Evolutionary conservation across 2,113 vertebrate genomes (phyloP).

Genomic region (Gnathonemus echidnorhynchus): DNA sequence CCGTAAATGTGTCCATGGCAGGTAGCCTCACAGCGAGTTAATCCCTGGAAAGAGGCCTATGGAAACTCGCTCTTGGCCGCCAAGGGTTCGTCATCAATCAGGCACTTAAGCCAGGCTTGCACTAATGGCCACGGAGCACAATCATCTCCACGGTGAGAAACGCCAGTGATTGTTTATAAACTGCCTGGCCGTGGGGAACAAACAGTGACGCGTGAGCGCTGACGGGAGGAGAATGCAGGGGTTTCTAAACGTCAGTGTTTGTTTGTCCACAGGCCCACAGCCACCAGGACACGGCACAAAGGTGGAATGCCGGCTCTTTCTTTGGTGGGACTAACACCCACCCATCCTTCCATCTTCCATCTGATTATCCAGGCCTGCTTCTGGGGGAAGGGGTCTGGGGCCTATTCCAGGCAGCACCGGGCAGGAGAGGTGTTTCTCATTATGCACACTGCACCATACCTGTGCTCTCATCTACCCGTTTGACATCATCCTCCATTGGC

Average conservation of each 20-base stretch:
- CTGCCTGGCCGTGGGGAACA: conserved; percentile 63
- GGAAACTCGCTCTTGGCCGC: conserved; percentile 59
- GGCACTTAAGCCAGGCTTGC: conserved; percentile 50
- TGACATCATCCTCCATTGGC: background rate
- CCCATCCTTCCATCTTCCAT: background rate
- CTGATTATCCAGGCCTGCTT: background rate
- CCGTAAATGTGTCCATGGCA: conserved; percentile 65
- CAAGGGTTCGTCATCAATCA: conserved; percentile 60
- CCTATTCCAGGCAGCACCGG: background rate
- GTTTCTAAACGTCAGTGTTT: background rate
- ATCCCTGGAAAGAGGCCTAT: conserved; percentile 67
- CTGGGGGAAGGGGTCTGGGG: background rate
- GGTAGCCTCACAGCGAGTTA: conserved; percentile 72
- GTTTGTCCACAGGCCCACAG: background rate
- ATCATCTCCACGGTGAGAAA: conserved; percentile 62
- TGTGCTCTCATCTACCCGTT: background rate
- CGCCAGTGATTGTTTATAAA: conserved; percentile 71
- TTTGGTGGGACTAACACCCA: background rate
- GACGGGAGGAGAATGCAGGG: conserved; percentile 24
- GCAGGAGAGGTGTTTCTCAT: background rate
- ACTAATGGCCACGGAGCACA: conserved; percentile 67
- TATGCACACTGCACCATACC: background rate
- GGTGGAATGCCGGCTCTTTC: background rate
- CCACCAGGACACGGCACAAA: background rate
- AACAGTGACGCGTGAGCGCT: conserved; percentile 52